Percentiles rank a stretch among this genome's conserved stretches.
phyloP scores from a whole-genome alignment of 1,140 invertebrate species.

The Apocrypta bakeri region DNA sequence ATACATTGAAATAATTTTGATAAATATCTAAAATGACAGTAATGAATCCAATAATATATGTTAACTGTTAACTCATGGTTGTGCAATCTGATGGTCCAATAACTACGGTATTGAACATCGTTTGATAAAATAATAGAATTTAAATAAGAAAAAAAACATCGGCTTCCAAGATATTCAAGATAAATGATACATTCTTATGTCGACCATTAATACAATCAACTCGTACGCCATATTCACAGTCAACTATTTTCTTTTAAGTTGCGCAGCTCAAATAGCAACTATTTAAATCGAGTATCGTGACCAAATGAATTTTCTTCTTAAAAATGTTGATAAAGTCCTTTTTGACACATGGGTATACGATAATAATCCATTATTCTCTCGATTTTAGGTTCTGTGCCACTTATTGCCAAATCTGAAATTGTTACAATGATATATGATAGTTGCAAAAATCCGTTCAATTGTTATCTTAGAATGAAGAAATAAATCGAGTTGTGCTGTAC shows the following conservation, averaged over 20 bases:
- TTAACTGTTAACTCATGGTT: constrained; percentile 10
- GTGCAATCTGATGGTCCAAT: constrained; percentile 8
- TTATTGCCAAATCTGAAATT: neutral
- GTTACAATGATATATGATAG: neutral
- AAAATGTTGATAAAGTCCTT: constrained; percentile 7
- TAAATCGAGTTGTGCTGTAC: too few relatives aligned
- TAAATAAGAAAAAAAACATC: neutral
- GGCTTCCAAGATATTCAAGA: neutral
- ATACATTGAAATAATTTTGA: neutral
- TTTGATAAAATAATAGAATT: neutral
- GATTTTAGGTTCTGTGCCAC: neutral
- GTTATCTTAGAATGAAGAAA: too few relatives aligned
- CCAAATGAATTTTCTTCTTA: neutral
- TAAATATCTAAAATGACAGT: neutral
- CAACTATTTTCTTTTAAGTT: neutral
- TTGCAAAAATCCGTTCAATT: neutral
- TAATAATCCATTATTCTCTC: constrained; percentile 1
- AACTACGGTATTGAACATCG: neutral
- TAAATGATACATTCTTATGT: neutral
- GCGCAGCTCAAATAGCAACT: neutral
- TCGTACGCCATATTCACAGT: too few relatives aligned
- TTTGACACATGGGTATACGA: neutral
- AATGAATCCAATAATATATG: neutral
- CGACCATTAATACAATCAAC: too few relatives aligned
- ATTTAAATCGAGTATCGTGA: neutral